These are phyloP conservation scores for Tanypteryx hageni DNA, from an alignment of 2,888 invertebrate genomes.

Conservation along the genomic window DNA sequence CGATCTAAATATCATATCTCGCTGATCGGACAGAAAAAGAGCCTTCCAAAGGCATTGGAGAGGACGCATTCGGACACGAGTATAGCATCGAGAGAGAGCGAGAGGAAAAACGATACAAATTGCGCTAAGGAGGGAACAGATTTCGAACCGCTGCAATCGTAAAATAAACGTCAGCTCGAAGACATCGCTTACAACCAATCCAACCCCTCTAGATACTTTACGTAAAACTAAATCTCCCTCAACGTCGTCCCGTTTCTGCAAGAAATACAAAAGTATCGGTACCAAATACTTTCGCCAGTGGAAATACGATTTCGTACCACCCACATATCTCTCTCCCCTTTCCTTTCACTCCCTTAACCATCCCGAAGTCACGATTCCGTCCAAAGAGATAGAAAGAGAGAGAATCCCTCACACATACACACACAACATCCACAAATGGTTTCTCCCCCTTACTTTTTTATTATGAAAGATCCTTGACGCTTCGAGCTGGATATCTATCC, in stretches of 20 bases:
- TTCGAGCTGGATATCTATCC: conserved; percentile 23
- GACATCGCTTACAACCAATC: neutral
- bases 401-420: neutral
- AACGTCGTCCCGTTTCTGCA: neutral
- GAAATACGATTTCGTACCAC: conserved; percentile 35
- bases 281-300: conserved; percentile 45
- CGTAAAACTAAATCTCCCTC: conserved; percentile 26
- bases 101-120: conserved; percentile 40
- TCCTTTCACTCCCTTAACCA: conserved; percentile 15
- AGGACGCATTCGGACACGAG: neutral
- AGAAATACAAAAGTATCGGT: conserved; percentile 30
- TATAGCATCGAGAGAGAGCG: neutral
- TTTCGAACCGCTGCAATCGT: conserved; percentile 19
- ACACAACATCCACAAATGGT: conserved; percentile 17
- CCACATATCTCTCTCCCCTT: no score
- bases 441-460: conserved; percentile 12
- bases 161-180: neutral
- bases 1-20: neutral
- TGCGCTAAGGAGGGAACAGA: conserved; percentile 8
- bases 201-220: neutral
- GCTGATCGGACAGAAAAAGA: neutral
- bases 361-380: neutral
- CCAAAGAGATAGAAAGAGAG: neutral
- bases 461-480: neutral
- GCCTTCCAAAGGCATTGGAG: neutral